Evolutionary conservation across 2,797 vertebrate species (phyloP), one percentile per base, ranked within the genome.

Genomic region (Carapus acus): DNA sequence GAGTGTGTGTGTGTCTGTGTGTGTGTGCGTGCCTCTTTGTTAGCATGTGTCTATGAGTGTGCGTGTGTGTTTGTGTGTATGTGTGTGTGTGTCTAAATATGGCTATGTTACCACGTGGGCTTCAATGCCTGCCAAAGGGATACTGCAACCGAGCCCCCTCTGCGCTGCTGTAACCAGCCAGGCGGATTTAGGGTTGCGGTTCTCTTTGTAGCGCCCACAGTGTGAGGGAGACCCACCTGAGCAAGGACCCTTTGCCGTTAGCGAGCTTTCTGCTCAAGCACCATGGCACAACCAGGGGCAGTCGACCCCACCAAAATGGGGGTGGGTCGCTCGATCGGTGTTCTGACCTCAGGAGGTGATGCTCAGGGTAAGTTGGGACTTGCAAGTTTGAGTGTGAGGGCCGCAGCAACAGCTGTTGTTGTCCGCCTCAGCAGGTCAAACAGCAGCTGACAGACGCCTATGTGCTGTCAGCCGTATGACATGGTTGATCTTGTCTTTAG

Each of bases 341-440:
- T 96, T 49, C 83, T 96, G 78, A 96, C 94, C 37, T 94, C 93
- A 0, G 93, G 94, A 39, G 93, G 94, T 18, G 94, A 96, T 74
- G 92, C 94, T 70, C 93, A 96, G 86, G 93, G 93, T 94, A 79
- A 90, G 91, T 73, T 33, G 2, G 21, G n/a, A 29, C 18, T 50
- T 50, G 23, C 6, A 16, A 24, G 6, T 19, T 47, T 23, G 37
- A 31, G 36, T 62, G 49, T 24, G 16, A 38, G 37, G 16, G 43
- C n/a, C n/a, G n/a, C n/a, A n/a, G n/a, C n/a, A n/a, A n/a, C n/a
- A n/a, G n/a, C n/a, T n/a, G n/a, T n/a, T n/a, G n/a, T n/a, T n/a
- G 48, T 68, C 43, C 50, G 13, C 5, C 43, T 54, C 44, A 49
- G 49, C 42, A 61, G 62, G 55, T 43, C 14, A 12, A 33, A 13